A percentile compares a stretch with the other conserved stretches of the same genome.
These are phyloP conservation scores for Pseudolycoriella hygida DNA, from an alignment of 2,888 invertebrate genomes.

Conservation along the genomic window DNA sequence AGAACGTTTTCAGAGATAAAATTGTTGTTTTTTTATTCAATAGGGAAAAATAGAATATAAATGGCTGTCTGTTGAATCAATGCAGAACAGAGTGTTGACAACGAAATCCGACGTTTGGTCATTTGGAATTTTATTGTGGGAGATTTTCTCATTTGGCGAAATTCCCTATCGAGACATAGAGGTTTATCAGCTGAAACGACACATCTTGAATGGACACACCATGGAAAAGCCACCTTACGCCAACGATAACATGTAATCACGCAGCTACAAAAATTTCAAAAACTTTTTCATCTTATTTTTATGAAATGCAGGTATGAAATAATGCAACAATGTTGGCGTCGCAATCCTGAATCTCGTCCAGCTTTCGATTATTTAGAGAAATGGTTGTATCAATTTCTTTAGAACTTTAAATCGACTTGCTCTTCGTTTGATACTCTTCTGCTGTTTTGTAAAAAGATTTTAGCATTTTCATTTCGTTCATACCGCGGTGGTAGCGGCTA, in stretches of 20 bases:
- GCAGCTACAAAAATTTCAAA: background rate
- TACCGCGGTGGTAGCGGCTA: too few relatives aligned
- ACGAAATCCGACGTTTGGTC: conserved; percentile 3
- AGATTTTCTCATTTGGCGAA: conserved; percentile 4
- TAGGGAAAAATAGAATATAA: conserved; percentile 2
- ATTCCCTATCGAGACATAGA: conserved; percentile 2
- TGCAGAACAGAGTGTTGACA: conserved; percentile 3
- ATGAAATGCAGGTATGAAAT: background rate
- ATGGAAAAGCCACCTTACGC: conserved; percentile 2
- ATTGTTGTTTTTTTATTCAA: background rate
- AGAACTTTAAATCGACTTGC: background rate
- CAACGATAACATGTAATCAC: background rate
- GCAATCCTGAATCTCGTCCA: conserved; percentile 3
- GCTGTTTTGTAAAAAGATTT: too few relatives aligned
- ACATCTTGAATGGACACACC: conserved; percentile 1
- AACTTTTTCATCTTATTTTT: background rate
- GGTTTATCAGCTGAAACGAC: conserved; percentile 2
- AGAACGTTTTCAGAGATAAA: too few relatives aligned
- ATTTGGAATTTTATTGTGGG: conserved; percentile 3
- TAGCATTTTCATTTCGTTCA: too few relatives aligned
- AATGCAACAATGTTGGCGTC: conserved; percentile 4
- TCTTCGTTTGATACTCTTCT: too few relatives aligned
- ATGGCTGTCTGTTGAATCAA: conserved; percentile 3
- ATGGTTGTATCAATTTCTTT: conserved; percentile 2
- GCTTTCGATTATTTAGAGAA: conserved; percentile 4